Percentiles rank a stretch among this genome's conserved stretches.
These are phyloP conservation scores for Pelecanoides urinatrix DNA, from an alignment of 2,113 vertebrate species.

Conservation along the genomic window DNA sequence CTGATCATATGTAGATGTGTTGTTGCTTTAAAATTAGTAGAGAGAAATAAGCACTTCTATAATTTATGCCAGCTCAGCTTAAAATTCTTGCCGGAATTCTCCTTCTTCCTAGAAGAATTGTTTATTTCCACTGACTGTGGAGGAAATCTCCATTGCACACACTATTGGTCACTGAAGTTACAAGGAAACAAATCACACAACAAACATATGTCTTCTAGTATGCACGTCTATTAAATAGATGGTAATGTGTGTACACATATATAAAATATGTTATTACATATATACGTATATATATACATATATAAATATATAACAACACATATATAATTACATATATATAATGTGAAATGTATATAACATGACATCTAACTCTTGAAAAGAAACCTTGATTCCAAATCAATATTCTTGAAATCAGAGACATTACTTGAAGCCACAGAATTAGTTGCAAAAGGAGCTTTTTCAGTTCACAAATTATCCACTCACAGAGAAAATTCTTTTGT, in stretches of 20 bases:
- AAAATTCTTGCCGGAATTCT: not conserved
- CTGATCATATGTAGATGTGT: not conserved
- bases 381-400: not conserved
- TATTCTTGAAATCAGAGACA: not conserved
- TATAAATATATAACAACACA: not conserved
- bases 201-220: not conserved
- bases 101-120: not conserved
- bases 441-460: not conserved
- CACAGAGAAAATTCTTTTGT: not conserved
- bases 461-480: not conserved
- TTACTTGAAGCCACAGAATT: not conserved
- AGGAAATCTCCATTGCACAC: not conserved
- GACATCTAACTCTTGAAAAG: not conserved
- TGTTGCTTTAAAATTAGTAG: not conserved
- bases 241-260: fast-evolving
- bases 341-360: not conserved
- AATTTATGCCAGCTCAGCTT: not conserved
- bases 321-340: not conserved
- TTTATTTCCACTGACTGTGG: not conserved
- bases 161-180: not conserved
- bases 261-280: not conserved
- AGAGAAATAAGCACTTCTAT: not conserved
- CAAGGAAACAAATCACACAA: not conserved
- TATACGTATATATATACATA: not conserved
- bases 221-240: not conserved